Evolutionary conservation across 2,888 invertebrate genomes (phyloP), one percentile per base, ranked within the genome.

Genomic region (Merodon equestris): DNA sequence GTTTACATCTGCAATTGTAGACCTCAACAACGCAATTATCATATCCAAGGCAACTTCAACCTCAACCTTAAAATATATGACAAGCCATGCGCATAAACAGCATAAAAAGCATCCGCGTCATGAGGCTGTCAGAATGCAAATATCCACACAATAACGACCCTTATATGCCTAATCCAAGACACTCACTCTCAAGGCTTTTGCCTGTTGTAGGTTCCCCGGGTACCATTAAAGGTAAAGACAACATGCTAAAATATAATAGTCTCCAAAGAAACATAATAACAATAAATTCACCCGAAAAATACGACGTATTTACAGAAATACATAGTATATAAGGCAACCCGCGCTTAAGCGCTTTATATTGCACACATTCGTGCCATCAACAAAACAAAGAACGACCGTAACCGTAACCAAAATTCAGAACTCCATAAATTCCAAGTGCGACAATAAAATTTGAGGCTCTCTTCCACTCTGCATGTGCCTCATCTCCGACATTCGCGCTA

Each of bases 371-470:
- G 14, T 10, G 17, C 7, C 34, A n/a, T 36, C 45, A 47, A 47
- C 27, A 40, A 57, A 71, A 71, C 66, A 71, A 60, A 71, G 56
- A 61, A 57, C 27, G 27, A n/a, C 40, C 10, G 10, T 40, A 47
- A 47, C 67, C 58, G 18, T 63, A 67, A 67, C 60, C 66, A 34
- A 72, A 67, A 67, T 60, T 72, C 67, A 77, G 72, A 77, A 61
- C 77, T 68, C 57, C 67, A 77, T 77, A 73, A 73, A 73, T 77
- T 67, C 63, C 61, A 67, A 77, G 67, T 77, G 73, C 77, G 67
- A 73, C 77, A 77, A 67, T 77, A 77, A 77, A 72, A 77, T 63
- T 77, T 63, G 61, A 67, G 47, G 58, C 50, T 47, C 18, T 40
- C 47, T 51, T 58, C 53, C 38, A 40, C 56, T 50, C 40, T 34